Conservation (phyloP, 2,888 invertebrate species). For the Callosobruchus maculatus region DNA sequence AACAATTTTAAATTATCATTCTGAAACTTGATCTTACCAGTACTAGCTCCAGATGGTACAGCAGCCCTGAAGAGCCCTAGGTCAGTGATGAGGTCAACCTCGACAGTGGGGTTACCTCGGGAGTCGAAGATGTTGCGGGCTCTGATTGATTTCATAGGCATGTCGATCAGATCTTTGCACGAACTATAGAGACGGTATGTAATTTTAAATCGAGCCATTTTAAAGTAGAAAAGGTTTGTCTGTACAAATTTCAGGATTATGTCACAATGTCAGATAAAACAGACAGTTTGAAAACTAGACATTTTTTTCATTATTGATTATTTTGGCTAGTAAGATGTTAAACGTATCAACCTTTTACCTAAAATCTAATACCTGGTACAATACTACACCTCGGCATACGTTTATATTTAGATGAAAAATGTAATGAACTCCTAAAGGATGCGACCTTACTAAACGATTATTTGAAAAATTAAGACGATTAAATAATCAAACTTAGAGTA, state of each 20-base stretch:
- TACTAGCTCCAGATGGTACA: slow-evolving; percentile 97
- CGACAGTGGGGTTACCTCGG: slow-evolving; percentile 98
- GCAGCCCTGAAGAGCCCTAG: slow-evolving; percentile 87
- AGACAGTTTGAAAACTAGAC: not conserved
- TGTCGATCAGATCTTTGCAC: slow-evolving; percentile 43
- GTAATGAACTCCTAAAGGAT: not conserved
- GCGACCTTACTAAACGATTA: not conserved
- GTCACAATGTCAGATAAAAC: not conserved
- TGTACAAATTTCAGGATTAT: not conserved
- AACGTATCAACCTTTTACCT: not conserved
- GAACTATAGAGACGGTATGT: slow-evolving; percentile 1
- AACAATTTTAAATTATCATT: not conserved
- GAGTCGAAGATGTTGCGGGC: slow-evolving; percentile 99
- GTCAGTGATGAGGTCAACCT: slow-evolving; percentile 81
- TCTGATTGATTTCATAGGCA: slow-evolving; percentile 89
- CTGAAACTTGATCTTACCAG: slow-evolving; percentile 52
- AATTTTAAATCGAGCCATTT: not conserved
- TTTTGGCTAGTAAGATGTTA: not conserved
- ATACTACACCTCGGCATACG: not conserved
- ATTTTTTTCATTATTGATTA: not conserved
- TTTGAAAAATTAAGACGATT: not conserved
- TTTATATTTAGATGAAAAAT: not conserved
- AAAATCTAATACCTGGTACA: not conserved
- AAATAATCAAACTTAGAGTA: too few relatives aligned
- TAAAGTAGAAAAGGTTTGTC: not conserved